Base-by-base conservation (phyloP, 2,797 vertebrate species). In the Mormyrops boulengeri region DNA sequence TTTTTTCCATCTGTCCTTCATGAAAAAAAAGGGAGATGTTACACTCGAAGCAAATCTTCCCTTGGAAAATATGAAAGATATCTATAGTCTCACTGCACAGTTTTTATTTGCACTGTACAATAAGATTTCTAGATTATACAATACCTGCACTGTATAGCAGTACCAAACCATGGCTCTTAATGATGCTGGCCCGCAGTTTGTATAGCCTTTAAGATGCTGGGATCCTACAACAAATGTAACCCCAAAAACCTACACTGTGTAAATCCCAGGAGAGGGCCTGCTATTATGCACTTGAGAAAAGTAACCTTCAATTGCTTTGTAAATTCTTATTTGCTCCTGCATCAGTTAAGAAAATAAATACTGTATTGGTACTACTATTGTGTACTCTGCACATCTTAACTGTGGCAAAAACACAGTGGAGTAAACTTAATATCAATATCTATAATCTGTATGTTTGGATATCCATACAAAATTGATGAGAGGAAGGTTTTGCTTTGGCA, bases 401-500 rank as follows among this genome's bases (percentile, higher is more conserved):
- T 94, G 93, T 94, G 93, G 95, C 95, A 95, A 94, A 94, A 93
- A 93, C 93, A 91, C 86, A 92, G 93, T 90, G 93, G 93, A 93
- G 94, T 93, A 94, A 95, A 95, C 92, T 93, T 93, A 94, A 96
- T 57, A 57, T 57, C 92, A 91, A 95, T 95, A 94, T 94, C 94
- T 95, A 95, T 94, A 55, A 93, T 92, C 92, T 89, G 91, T 91
- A 93, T 94, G 93, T 93, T 88, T 88, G 92, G 93, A 94, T 94
- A 96, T 93, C 93, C 94, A 95, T 94, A 96, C 95, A 96, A 95
- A 87, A 62, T 30, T 50, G 73, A 85, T 94, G 95, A 95, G 95
- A 96, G 96, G 95, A 93, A 95, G 95, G 94, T 95, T 95, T 96
- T 96, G 95, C 96, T 96, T 96, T 97, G 96, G 96, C 96, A 96